Percentiles rank a stretch among this genome's conserved stretches.
phyloP scores from a whole-genome alignment of 1,140 invertebrate species.

The Drosophila repletoides region DNA sequence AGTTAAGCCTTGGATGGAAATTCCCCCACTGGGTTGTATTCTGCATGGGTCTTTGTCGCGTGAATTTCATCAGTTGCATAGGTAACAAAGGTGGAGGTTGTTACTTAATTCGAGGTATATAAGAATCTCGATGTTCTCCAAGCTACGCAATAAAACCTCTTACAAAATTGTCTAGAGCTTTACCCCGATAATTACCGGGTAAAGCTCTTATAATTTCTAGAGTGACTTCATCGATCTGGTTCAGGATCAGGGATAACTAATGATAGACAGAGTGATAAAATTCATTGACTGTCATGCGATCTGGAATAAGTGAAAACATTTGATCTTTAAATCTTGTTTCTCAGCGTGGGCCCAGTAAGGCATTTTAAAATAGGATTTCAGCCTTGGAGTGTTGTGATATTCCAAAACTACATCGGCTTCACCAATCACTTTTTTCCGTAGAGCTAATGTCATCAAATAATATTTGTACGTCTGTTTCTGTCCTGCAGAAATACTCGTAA shows the following conservation, averaged over 20 bases:
- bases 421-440: too few species aligned
- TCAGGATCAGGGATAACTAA: neutral
- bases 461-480: too few species aligned
- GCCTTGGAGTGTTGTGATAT: too few species aligned
- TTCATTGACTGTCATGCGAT: neutral
- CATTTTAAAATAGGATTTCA: too few species aligned
- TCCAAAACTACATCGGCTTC: too few species aligned
- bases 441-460: too few species aligned
- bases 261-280: conserved; percentile 4
- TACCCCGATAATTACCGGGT: neutral
- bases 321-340: neutral
- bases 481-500: too few species aligned
- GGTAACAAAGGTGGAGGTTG: neutral
- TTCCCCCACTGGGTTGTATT: neutral
- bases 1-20: conserved; percentile 4
- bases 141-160: neutral
- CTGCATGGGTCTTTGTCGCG: neutral
- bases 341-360: neutral
- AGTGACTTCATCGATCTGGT: neutral
- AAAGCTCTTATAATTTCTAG: neutral
- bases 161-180: neutral
- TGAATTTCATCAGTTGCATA: neutral
- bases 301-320: neutral
- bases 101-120: neutral
- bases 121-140: neutral